Base-by-base conservation (phyloP, 2,797 vertebrate species). In the Alexandromys oeconomus region DNA sequence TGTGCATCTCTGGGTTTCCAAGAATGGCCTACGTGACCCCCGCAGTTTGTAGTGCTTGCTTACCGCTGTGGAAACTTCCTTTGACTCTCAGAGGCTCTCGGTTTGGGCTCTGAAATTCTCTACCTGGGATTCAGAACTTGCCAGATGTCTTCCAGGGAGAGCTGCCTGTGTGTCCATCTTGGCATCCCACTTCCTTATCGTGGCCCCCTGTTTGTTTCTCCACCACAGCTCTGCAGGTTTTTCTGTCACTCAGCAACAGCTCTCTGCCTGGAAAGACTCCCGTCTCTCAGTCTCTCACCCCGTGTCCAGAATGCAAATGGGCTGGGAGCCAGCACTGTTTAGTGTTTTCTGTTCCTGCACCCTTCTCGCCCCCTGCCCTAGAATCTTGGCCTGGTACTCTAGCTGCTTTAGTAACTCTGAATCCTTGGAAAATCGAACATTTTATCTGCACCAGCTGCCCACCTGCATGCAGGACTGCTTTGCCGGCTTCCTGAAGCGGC, bases 401-500 rank as follows among this genome's bases (percentile, higher is more conserved):
- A 1, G 0, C 17, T 10, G 81, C 90, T 79, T 69, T 67, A 6
- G 54, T 27, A 8, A 69, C 67, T 85, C 67, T 59, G 65, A 73
- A 11, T 85, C 40, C 37, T 51, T 48, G 27, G 40, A 7, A 69
- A 73, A 43, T n/a, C 27, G 2, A 12, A 46, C 31, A 4, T 40
- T 7, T 6, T 19, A 5, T 5, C 11, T 10, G 79, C 57, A 0
- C 43, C 88, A 40, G 10, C 54, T 27, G 0, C 21, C 48, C 23
- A 0, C 11, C 4, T 37, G 25, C 15, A 25, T 0, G 34, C 81
- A 5, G 29, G 37, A 23, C 10, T 4, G 43, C 9, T 25, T 21
- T 40, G 6, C 71, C 0, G 8, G 19, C 79, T 59, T 15, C 14
- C 2, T 1, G 12, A 5, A 0, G 4, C 6, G 31, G 0, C 0